Evolutionary conservation across 2,888 invertebrate species (phyloP), one percentile per base, ranked within the genome.

Genomic region (Coelogynopora nodosa): DNA sequence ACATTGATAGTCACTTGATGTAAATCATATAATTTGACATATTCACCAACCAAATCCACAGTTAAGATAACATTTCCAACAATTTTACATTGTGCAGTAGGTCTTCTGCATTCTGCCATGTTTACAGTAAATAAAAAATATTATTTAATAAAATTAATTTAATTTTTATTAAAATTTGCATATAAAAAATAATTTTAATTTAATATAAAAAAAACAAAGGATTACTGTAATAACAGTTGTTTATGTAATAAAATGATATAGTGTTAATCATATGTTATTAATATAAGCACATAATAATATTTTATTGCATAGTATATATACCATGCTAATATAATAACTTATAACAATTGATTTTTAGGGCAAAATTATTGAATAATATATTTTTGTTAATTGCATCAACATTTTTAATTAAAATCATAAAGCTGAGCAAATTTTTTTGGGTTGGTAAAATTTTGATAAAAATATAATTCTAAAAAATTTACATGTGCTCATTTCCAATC

Each of bases 61-160:
- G 74, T 85, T 74, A 86, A 88, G 30, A 28, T 28, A 82, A 82
- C n/a, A 28, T 82, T 30, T 30, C 83, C 29, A 28, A 82, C 83
- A 27, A n/a, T 30, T 29, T 27, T n/a, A 23, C 5, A 82, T n/a
- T n/a, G n/a, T 18, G 83, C 83, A 28, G 18, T 82, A 30, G n/a
- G 28, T 28, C 29, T 82, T 28, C 28, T 29, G n/a, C 23, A n/a
- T 26, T 29, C 80, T 23, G 80, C 28, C 13, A 80, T 18, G n/a
- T 29, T 82, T 28, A 28, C 83, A 82, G 83, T n/a, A 30, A 30
- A 10, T 10, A 82, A 2, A 29, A 49, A 10, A 10, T 49, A 10
- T 49, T 49, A 49, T 49, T 49, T 49, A 49, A 49, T 49, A 49
- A 49, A 49, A 49, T 49, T 49, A 10, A 49, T 10, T 18, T 49